Evolutionary conservation across 2,113 vertebrate genomes (phyloP).

Genomic region (Limnothrissa miodon): DNA sequence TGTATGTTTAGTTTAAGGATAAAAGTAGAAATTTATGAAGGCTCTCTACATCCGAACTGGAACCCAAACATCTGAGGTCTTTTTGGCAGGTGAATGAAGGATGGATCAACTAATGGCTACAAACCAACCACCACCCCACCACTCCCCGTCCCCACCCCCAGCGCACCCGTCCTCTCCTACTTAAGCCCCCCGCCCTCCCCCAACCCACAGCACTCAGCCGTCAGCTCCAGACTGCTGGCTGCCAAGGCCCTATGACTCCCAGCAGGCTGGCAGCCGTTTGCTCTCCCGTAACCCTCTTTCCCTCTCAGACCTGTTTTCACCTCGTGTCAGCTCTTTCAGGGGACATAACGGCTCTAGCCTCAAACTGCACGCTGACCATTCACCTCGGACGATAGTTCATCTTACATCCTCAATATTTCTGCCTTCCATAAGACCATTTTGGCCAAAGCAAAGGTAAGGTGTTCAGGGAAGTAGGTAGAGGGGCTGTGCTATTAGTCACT

Average conservation of each 20-base stretch:
- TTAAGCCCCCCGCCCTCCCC: conserved; percentile 21
- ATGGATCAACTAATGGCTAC: background rate
- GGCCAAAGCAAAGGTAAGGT: too few relatives aligned
- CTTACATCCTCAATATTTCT: too few relatives aligned
- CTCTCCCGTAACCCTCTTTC: conserved; percentile 28
- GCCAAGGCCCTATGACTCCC: conserved; percentile 57
- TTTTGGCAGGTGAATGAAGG: conserved; percentile 4
- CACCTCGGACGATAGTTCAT: background rate
- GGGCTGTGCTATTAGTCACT: too few relatives aligned
- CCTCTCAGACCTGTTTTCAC: conserved; percentile 32
- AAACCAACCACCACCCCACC: background rate
- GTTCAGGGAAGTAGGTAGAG: too few relatives aligned
- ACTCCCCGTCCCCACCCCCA: background rate
- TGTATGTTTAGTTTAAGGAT: background rate
- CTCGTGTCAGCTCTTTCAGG: background rate
- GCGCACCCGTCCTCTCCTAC: background rate
- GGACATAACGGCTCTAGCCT: background rate
- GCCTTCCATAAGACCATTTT: too few relatives aligned
- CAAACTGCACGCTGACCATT: background rate
- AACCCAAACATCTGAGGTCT: background rate
- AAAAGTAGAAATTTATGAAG: background rate
- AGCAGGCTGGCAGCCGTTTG: conserved; percentile 53
- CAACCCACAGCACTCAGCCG: conserved; percentile 41
- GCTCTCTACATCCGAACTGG: background rate
- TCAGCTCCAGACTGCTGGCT: conserved; percentile 59